Evolutionary conservation across 2,888 invertebrate species (phyloP).

Genomic region (Mechanitis messenoides): DNA sequence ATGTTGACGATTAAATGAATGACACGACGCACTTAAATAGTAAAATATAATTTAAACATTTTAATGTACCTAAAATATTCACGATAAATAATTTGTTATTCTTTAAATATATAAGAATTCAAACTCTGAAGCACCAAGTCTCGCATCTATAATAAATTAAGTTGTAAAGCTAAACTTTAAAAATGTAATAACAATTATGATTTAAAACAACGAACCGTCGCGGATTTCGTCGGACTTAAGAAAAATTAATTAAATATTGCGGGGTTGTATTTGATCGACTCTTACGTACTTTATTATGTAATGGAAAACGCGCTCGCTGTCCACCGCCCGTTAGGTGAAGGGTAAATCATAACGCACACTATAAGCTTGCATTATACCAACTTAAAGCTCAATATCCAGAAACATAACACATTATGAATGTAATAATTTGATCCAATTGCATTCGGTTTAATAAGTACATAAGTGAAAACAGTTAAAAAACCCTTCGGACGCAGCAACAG

Average conservation of each 20-base stretch:
- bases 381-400: no score
- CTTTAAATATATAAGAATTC: conserved; percentile 22
- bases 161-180: conserved; percentile 30
- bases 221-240: background rate
- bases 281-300: no score
- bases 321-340: background rate
- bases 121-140: conserved; percentile 36
- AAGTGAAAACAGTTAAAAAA: no score
- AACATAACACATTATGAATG: no score
- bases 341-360: no score
- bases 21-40: conserved; percentile 8
- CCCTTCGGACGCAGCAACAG: background rate
- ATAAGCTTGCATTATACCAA: no score
- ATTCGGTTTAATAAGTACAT: no score
- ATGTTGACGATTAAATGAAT: background rate
- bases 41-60: background rate
- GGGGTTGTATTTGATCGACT: no score
- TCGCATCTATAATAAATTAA: conserved; percentile 35
- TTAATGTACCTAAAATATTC: conserved; percentile 9
- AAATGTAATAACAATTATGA: conserved; percentile 22
- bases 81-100: conserved; percentile 8
- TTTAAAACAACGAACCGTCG: background rate
- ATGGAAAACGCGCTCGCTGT: background rate
- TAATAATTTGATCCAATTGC: no score
- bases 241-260: background rate